A percentile compares a stretch with the other conserved stretches of the same genome.
These are phyloP conservation scores for Diarsia rubi DNA, from an alignment of 2,888 invertebrate species.

Conservation along the genomic window DNA sequence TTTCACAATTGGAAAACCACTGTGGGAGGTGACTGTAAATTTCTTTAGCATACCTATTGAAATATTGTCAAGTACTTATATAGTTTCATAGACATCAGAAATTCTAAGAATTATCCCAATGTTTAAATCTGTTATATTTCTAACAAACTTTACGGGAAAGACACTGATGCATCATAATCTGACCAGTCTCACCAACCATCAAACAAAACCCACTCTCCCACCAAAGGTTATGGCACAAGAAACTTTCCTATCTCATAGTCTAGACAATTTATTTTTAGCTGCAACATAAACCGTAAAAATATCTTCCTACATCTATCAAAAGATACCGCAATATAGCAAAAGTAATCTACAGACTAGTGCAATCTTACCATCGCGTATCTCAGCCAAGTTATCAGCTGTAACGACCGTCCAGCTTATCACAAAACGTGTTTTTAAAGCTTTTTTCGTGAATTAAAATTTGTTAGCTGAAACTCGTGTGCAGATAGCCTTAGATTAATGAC, in stretches of 20 bases:
- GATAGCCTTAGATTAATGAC: slow-evolving; percentile 67
- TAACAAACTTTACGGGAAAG: background rate
- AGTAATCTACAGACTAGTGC: slow-evolving; percentile 62
- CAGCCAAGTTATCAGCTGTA: slow-evolving; percentile 65
- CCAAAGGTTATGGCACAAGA: slow-evolving; percentile 27
- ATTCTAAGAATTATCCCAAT: background rate
- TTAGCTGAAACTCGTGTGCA: slow-evolving; percentile 58
- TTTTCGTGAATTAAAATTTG: slow-evolving; percentile 67
- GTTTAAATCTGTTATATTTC: too few species aligned
- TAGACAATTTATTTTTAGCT: slow-evolving; percentile 55
- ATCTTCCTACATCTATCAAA: slow-evolving; percentile 45
- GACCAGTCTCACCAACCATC: background rate
- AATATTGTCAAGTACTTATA: background rate
- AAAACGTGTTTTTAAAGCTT: slow-evolving; percentile 66
- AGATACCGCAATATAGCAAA: slow-evolving; percentile 49
- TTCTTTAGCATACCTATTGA: background rate
- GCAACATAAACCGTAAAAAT: slow-evolving; percentile 52
- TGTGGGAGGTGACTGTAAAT: background rate
- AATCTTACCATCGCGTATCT: slow-evolving; percentile 67
- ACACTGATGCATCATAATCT: background rate
- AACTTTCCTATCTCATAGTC: slow-evolving; percentile 39
- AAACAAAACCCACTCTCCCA: background rate
- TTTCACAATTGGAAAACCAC: background rate
- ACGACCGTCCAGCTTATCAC: slow-evolving; percentile 70
- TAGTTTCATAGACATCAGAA: background rate